Evolutionary conservation across 2,888 invertebrate species (phyloP).

Genomic region (Nomada fabriciana): DNA sequence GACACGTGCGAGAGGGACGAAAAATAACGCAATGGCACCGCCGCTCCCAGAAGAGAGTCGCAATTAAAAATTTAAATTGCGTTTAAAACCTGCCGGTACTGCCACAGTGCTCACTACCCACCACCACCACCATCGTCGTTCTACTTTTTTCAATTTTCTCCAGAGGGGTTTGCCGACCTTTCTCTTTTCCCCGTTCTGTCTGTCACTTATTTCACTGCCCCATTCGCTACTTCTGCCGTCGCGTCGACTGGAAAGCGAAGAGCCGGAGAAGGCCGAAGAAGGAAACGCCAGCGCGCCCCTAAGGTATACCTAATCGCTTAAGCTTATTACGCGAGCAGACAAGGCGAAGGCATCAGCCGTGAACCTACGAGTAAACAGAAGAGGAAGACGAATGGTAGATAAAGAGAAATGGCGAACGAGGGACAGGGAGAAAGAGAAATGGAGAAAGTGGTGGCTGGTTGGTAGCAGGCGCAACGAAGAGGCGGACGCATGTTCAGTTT

Average conservation of each 20-base stretch:
- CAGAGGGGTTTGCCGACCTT: conserved; percentile 31
- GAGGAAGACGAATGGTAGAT: background rate
- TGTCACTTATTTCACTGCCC: conserved; percentile 34
- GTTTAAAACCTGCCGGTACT: conserved; percentile 75
- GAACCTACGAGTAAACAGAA: conserved; percentile 9
- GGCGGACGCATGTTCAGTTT: conserved; percentile 74
- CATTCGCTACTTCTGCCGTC: conserved; percentile 21
- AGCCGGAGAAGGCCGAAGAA: conserved; percentile 21
- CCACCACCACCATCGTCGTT: conserved; percentile 1
- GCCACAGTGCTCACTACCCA: conserved; percentile 38
- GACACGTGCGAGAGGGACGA: conserved; percentile 31
- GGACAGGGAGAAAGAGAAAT: background rate
- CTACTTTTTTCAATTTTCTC: conserved; percentile 74
- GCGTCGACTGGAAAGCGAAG: conserved; percentile 29
- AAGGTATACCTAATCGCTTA: conserved; percentile 80
- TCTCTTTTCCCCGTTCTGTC: conserved; percentile 60
- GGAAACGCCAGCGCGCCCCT: conserved; percentile 57
- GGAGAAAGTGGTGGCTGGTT: background rate
- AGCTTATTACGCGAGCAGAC: conserved; percentile 80
- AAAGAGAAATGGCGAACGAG: background rate
- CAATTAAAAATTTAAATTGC: conserved; percentile 83
- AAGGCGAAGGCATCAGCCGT: conserved; percentile 65
- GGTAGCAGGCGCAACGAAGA: conserved; percentile 42
- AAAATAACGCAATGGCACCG: conserved; percentile 45
- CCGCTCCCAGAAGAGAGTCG: conserved; percentile 73